Base-by-base conservation (phyloP, 2,797 vertebrate genomes). In the Catharus ustulatus region DNA sequence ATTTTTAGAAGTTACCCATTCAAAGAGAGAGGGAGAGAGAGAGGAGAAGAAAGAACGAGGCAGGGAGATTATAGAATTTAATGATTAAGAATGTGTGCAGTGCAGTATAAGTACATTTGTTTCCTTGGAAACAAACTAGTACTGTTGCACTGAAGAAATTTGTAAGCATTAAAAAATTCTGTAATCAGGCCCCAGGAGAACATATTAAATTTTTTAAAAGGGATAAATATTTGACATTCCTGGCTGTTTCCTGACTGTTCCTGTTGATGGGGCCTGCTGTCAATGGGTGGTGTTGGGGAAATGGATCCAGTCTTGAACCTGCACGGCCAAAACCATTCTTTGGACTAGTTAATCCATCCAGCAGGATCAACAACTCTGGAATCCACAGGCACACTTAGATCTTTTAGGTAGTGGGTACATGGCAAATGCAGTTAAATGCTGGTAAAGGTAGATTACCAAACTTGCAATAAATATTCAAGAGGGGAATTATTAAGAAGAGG, bases 101-200 rank as follows among this genome's bases (percentile, higher is more conserved):
- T 94, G 75, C 87, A 93, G 85, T 95, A 85, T 89, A 97, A 97
- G 93, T 95, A 84, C 95, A 95, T 97, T 97, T 98, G 97, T 98
- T 97, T 98, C 97, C 97, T 97, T 97, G 97, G 96, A 98, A 98
- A 98, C 97, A 98, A 97, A 98, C 93, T 96, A 95, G 95, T 95
- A 92, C 90, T 96, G 88, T 97, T 92, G 72, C 93, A 96, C 91
- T 79, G 90, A 97, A 98, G 94, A 97, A 97, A 98, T 97, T 96
- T 97, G 91, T 97, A 97, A 97, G 97, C 95, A 96, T 98, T 97
- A 97, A 97, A 97, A 97, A 97, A 97, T 97, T 98, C 97, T 97
- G 89, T 98, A 98, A 98, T 97, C 97, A 97, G 95, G 83, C 85
- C 96, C 96, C 96, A 95, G 93, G 96, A 97, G 97, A 97, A 97